Base-by-base conservation (phyloP, 2,888 invertebrate genomes). In the Lathronympha strigana region DNA sequence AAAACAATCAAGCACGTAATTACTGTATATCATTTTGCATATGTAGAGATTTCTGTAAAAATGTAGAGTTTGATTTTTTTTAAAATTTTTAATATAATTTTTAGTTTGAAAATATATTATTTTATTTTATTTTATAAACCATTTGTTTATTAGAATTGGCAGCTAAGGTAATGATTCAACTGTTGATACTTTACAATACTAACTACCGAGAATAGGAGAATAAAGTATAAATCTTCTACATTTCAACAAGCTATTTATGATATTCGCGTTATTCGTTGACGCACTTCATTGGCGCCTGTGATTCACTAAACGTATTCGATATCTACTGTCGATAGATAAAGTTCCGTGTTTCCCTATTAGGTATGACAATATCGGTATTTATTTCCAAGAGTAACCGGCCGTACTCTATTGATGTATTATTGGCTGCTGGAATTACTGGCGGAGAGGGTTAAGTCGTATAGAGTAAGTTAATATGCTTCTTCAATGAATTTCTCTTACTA, bases 301-400 rank as follows among this genome's bases (percentile, higher is more conserved):
- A 63, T 57, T 63, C 55, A 63, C 33, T 49, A 31, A 40, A 63
- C 55, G 28, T 49, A 55, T 63, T 49, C 55, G 51, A 57, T 43
- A 31, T 40, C 38, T 21, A 17, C 31, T 13, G 63, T 36, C 47
- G 28, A 33, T 21, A 21, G 63, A 63, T 63, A 63, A 55, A 15
- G 63, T 57, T 57, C 57, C 57, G 55, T 49, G 36, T 50, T 63
- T 57, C 55, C 55, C 40, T 49, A 55, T 63, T 57, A 55, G 63
- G 63, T 57, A 63, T 57, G 53, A 62, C 49, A 63, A 63, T 57
- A 63, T 50, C 55, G 49, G 21, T 50, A 40, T 55, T 63, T 50
- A 63, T 63, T 40, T 40, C 55, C 63, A 49, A 33, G 55, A 28
- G 31, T 43, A 21, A 55, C 25, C 15, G 15, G 25, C 25, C 5